Conservation (phyloP, 2,797 vertebrate genomes). For the Myiothlypis chrysogaster region DNA sequence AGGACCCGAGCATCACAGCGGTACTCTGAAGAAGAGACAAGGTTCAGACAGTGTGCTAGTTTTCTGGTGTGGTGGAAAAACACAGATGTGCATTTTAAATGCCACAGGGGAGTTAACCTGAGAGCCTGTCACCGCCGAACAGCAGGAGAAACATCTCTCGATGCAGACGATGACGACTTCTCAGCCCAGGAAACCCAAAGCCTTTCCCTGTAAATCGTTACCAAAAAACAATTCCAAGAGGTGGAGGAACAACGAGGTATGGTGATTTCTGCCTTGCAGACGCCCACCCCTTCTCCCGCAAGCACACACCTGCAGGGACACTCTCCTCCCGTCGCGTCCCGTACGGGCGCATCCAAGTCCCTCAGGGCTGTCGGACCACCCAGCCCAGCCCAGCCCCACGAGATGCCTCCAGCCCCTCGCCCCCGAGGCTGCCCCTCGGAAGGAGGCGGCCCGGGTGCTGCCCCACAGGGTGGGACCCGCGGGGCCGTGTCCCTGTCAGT, state of each 20-base stretch:
- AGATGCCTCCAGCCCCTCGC: not conserved
- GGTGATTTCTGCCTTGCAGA: not conserved
- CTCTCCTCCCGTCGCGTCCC: not conserved
- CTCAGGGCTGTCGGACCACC: not conserved
- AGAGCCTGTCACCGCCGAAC: not conserved
- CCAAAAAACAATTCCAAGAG: not conserved
- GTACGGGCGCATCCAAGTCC: accelerated
- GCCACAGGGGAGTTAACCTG: not conserved
- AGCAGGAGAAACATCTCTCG: not conserved
- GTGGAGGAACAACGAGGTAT: not conserved
- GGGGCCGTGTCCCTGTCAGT: not conserved
- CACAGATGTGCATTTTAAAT: conserved; percentile 13
- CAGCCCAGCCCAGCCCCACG: not conserved
- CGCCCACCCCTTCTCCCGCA: accelerated
- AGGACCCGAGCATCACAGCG: accelerated
- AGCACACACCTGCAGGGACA: not conserved
- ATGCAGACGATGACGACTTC: not conserved
- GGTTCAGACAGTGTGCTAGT: not conserved
- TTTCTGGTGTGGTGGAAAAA: not conserved
- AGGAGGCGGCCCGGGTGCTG: not conserved
- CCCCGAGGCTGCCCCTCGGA: not conserved
- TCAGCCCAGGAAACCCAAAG: not conserved
- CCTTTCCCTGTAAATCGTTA: not conserved
- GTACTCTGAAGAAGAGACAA: not conserved
- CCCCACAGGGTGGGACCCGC: not conserved